Percentiles rank a stretch among this genome's conserved stretches.
Evolutionary conservation across 2,888 invertebrate species (phyloP).

Genomic region (Hirtodrosophila alboralis): DNA sequence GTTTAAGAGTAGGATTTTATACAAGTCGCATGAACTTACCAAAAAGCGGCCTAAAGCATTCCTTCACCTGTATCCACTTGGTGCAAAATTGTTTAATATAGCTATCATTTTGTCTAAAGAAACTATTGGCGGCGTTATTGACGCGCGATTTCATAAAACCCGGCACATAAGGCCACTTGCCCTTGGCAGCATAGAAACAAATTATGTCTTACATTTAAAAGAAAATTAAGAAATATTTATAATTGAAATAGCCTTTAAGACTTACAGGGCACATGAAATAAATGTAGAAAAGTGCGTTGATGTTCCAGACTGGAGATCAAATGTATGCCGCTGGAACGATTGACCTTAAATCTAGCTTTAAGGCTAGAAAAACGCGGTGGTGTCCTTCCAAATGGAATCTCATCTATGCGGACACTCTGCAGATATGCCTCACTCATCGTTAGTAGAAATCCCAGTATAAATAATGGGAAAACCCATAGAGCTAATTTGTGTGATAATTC

Average conservation of each 20-base stretch:
- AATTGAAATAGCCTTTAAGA: not conserved
- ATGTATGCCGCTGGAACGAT: conserved; percentile 66
- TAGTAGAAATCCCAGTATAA: conserved; percentile 50
- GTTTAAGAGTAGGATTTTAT: not conserved
- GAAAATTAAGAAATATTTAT: not conserved
- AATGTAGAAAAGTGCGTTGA: conserved; percentile 79
- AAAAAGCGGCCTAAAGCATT: conserved; percentile 81
- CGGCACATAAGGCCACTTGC: conserved; percentile 84
- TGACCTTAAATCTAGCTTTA: not conserved
- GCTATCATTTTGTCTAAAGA: conserved; percentile 81
- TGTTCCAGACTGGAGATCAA: conserved; percentile 76
- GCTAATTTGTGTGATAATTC: conserved; percentile 49
- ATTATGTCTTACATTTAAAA: conserved; percentile 75
- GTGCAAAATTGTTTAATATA: conserved; percentile 80
- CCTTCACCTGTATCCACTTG: conserved; percentile 82
- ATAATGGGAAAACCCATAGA: conserved; percentile 65
- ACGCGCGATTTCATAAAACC: conserved; percentile 82
- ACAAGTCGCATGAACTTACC: conserved; percentile 65
- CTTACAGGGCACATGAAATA: conserved; percentile 83
- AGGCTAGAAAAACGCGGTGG: conserved; percentile 7
- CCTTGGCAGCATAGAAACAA: conserved; percentile 83
- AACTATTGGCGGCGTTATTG: conserved; percentile 76
- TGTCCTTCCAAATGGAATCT: conserved; percentile 68
- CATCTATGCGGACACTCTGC: conserved; percentile 73
- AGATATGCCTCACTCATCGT: conserved; percentile 68